These are phyloP conservation scores for Mirounga angustirostris DNA, from an alignment of 2,113 vertebrate genomes.

Conservation along the genomic window DNA sequence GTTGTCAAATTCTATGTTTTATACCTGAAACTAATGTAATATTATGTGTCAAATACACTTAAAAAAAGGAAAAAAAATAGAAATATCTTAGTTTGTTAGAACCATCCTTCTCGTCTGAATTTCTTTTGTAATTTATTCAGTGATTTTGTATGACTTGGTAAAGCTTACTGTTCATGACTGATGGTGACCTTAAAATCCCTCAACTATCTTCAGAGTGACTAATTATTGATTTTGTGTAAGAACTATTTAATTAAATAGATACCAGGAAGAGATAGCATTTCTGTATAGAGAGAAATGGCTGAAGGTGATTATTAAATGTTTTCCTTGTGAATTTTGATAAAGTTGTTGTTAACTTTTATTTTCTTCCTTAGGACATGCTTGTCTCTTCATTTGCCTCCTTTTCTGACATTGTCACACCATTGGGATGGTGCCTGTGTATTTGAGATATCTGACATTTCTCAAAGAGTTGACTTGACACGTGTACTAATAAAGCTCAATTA, in stretches of 20 bases:
- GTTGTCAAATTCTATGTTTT: not conserved
- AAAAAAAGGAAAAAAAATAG: not conserved
- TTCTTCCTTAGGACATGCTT: slow-evolving; percentile 56
- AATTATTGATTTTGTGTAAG: slow-evolving; percentile 82
- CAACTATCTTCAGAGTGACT: slow-evolving; percentile 66
- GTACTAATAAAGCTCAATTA: slow-evolving; percentile 81
- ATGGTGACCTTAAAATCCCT: slow-evolving; percentile 75
- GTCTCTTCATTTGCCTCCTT: slow-evolving; percentile 6
- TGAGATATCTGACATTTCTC: slow-evolving; percentile 85
- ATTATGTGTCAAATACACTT: not conserved
- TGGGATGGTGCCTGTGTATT: slow-evolving; percentile 67
- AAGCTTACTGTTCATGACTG: slow-evolving; percentile 69
- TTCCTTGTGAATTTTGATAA: slow-evolving; percentile 73
- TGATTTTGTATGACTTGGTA: slow-evolving; percentile 28
- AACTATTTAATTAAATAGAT: slow-evolving; percentile 83
- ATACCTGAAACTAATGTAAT: not conserved
- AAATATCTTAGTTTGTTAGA: not conserved
- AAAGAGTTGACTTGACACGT: slow-evolving; percentile 81
- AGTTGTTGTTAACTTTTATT: slow-evolving; percentile 66
- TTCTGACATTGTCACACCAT: slow-evolving; percentile 75
- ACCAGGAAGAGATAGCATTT: slow-evolving; percentile 74
- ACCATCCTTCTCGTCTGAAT: not conserved
- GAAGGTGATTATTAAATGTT: slow-evolving; percentile 73
- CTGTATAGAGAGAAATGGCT: slow-evolving; percentile 51
- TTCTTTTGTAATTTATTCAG: slow-evolving; percentile 43